These are phyloP conservation scores for Thelaira solivaga DNA, from an alignment of 2,888 invertebrate genomes.

Conservation along the genomic window DNA sequence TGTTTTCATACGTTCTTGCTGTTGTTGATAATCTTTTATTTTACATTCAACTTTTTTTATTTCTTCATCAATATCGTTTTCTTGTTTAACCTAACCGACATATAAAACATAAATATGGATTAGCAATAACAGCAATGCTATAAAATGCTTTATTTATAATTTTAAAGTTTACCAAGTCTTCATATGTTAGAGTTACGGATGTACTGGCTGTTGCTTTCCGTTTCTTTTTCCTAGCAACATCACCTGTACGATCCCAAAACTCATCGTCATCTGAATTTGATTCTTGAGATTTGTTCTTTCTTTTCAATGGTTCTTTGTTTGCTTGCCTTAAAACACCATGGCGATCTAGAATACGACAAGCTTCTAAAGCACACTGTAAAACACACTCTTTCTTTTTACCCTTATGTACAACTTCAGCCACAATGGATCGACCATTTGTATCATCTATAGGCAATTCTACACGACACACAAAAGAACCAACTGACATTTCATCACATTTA, in stretches of 20 bases:
- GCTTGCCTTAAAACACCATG: conserved; percentile 91
- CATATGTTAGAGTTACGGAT: conserved; percentile 80
- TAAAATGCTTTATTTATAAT: too few species aligned
- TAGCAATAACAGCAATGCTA: too few species aligned
- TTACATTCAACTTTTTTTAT: conserved; percentile 81
- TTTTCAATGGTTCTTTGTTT: conserved; percentile 89
- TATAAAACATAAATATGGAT: background rate
- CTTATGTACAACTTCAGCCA: conserved; percentile 90
- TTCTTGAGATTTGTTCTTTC: conserved; percentile 87
- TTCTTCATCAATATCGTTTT: conserved; percentile 78
- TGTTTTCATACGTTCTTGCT: conserved; percentile 74
- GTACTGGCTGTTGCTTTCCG: conserved; percentile 78
- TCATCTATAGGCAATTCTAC: conserved; percentile 89
- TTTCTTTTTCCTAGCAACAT: conserved; percentile 90
- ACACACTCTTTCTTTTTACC: conserved; percentile 97
- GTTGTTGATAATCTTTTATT: conserved; percentile 77
- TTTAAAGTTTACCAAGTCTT: conserved; percentile 80
- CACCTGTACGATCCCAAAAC: conserved; percentile 95
- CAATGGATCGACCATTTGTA: conserved; percentile 84
- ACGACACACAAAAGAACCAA: conserved; percentile 92
- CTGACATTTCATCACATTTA: conserved; percentile 89
- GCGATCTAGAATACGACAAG: conserved; percentile 92
- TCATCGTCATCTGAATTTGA: conserved; percentile 95
- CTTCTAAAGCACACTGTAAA: conserved; percentile 94
- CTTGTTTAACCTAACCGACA: conserved; percentile 69